A percentile compares a stretch with the other conserved stretches of the same genome.
phyloP scores from a whole-genome alignment of 2,113 vertebrate species.

The Lamprotornis superbus region DNA sequence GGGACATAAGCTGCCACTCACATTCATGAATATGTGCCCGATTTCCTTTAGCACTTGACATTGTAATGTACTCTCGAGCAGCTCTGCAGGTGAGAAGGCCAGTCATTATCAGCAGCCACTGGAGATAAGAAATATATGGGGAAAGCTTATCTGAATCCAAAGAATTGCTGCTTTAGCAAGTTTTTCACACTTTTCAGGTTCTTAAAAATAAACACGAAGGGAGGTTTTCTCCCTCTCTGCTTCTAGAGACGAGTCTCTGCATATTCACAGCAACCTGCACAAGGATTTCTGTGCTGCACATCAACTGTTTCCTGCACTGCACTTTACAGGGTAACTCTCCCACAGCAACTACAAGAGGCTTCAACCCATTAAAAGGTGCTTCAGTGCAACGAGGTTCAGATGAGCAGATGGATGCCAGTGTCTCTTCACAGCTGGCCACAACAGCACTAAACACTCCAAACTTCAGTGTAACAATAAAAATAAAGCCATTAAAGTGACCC shows the following conservation, averaged over 20 bases:
- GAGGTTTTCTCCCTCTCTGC: background rate
- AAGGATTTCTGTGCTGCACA: background rate
- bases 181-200: background rate
- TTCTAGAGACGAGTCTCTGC: background rate
- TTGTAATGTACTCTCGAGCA: background rate
- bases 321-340: background rate
- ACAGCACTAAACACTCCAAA: background rate
- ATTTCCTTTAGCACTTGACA: constrained; percentile 26
- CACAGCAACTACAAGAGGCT: background rate
- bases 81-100: constrained; percentile 9
- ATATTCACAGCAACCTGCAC: background rate
- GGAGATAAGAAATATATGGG: constrained; percentile 28
- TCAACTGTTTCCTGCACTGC: background rate
- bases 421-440: background rate
- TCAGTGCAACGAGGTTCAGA: background rate
- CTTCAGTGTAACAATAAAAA: background rate
- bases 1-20: constrained; percentile 13
- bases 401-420: background rate
- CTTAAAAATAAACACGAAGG: constrained; percentile 19
- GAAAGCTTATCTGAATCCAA: constrained; percentile 1
- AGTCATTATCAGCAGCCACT: constrained; percentile 15
- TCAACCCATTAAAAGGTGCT: background rate
- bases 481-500: background rate
- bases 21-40: background rate
- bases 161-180: constrained; percentile 5